Conservation (phyloP, 2,797 vertebrate species). For the Lepilemur ruficaudatus region DNA sequence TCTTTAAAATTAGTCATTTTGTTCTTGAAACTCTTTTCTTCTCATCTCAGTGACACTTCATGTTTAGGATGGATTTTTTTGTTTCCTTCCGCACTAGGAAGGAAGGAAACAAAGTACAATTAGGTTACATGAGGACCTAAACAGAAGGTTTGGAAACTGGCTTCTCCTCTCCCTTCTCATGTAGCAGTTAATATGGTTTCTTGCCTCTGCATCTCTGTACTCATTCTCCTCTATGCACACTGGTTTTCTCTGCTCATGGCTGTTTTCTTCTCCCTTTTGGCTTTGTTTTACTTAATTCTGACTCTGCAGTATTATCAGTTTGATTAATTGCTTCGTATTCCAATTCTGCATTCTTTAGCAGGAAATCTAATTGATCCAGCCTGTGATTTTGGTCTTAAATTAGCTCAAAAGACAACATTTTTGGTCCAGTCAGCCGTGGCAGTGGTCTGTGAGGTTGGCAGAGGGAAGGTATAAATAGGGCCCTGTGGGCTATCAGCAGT, state of each 20-base stretch:
- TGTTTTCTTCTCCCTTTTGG: neutral
- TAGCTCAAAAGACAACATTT: neutral
- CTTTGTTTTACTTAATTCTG: conserved; percentile 6
- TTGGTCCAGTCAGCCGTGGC: neutral
- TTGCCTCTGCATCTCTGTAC: too few relatives aligned
- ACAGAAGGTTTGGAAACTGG: neutral
- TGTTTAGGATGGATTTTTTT: neutral
- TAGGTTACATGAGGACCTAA: neutral
- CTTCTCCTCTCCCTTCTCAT: too few relatives aligned
- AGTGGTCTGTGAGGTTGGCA: neutral
- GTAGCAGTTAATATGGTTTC: accelerated
- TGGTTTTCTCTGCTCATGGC: neutral
- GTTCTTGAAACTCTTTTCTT: neutral
- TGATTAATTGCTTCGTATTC: neutral
- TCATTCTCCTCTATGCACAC: neutral
- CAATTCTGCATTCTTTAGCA: neutral
- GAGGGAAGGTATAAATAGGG: neutral
- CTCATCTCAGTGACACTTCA: neutral
- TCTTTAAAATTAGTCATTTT: neutral
- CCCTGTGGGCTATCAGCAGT: accelerated
- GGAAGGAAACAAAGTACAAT: neutral
- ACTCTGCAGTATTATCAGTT: neutral
- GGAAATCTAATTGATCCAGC: neutral
- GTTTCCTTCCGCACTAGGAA: neutral
- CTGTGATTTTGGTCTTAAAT: neutral